Base-by-base conservation (phyloP, 1,140 invertebrate species). In the Drosophila rufa region DNA sequence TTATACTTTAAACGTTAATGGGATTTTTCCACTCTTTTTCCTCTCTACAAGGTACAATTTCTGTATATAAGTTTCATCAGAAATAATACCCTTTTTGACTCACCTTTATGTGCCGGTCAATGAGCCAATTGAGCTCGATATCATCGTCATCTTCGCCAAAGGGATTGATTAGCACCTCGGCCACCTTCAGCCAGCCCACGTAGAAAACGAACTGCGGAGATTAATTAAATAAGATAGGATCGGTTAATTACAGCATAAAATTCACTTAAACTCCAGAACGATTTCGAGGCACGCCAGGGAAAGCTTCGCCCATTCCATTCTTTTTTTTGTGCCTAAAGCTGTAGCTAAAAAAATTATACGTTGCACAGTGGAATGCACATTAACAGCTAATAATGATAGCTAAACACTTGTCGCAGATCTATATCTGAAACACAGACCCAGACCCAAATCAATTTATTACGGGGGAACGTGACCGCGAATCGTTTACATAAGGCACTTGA, bases 131-230 rank as follows among this genome's bases (percentile, higher is more conserved):
- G 5, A 97, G 92, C 93, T 98, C 98, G 84, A 98, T 98, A 92
- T 98, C 98, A 89, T 99, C 98, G 84, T 99, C 98, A 91, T 99
- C 98, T 94, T 99, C 97, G 9, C 98, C 98, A 89, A 98, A 99
- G 3, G 97, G 97, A 94, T 97, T 98, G 61, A 98, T 98, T 59
- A 98, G 94, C 4, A 97, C 97, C 93, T 98, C 97, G 14, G 97
- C 97, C 17, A 98, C 97, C 95, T 99, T 99, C 33, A 99, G 93
- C 98, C 98, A 99, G 19, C 98, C 98, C 83, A 99, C 96, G 94
- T 99, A 99, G 93, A 99, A 99, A 92, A 98, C 97, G 93, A 99
- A 99, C 97, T 98, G 94, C 53, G 95, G 95, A 93, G 38, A 65
- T 62, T 65, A 67, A 64, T 69, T 46, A 19, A 81, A 66, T 30